Evolutionary conservation across 2,888 invertebrate species (phyloP).

Genomic region (Ryuthela nishihirai): DNA sequence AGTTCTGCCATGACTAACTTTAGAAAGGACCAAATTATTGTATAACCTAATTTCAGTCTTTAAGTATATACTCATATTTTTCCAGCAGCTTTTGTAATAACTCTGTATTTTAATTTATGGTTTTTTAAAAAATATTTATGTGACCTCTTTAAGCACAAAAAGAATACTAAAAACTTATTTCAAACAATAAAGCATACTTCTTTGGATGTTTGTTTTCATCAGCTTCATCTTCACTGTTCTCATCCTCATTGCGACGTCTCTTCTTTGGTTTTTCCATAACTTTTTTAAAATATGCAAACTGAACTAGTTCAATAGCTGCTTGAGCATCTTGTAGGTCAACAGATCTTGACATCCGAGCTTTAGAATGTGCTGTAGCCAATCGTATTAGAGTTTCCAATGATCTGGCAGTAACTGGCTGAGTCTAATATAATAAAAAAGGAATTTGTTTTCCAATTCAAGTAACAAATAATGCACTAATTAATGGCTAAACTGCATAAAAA

Average conservation of each 20-base stretch:
- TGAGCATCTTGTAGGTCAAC: conserved; percentile 81
- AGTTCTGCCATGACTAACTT: too few species aligned
- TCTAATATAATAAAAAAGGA: conserved; percentile 57
- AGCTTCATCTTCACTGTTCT: conserved; percentile 51
- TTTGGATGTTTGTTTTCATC: conserved; percentile 52
- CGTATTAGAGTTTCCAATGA: conserved; percentile 96
- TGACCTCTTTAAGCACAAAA: too few species aligned
- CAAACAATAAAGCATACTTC: conserved; percentile 11
- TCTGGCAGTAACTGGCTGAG: conserved; percentile 95
- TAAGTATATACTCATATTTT: too few species aligned
- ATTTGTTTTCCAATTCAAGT: neutral
- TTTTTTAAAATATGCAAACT: conserved; percentile 94
- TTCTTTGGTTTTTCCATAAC: conserved; percentile 75
- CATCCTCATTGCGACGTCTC: conserved; percentile 57
- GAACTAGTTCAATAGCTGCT: conserved; percentile 87
- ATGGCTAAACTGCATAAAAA: too few species aligned
- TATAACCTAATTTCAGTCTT: too few species aligned
- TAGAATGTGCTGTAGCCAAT: conserved; percentile 94
- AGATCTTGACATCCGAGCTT: conserved; percentile 82
- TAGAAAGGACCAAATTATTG: too few species aligned
- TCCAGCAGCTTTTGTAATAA: too few species aligned
- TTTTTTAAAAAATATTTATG: too few species aligned
- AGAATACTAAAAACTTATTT: too few species aligned
- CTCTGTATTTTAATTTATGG: too few species aligned
- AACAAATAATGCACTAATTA: neutral